phyloP scores from a whole-genome alignment of 2,888 invertebrate species.

The Lycaena phlaeas region DNA sequence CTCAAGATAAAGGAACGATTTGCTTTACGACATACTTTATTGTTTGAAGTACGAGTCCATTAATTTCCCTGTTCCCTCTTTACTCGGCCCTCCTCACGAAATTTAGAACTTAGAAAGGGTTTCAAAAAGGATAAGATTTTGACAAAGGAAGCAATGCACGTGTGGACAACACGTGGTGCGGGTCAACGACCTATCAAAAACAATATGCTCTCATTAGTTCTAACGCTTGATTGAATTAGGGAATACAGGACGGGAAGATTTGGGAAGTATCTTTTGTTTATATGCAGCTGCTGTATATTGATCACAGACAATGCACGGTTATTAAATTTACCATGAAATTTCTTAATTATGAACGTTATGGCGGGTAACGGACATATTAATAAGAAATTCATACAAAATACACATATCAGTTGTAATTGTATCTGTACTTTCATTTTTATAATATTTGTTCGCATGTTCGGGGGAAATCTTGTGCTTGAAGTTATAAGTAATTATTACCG shows the following conservation, averaged over 20 bases:
- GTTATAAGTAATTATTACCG: too few relatives aligned
- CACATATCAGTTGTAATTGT: too few relatives aligned
- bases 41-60: too few relatives aligned
- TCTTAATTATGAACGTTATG: too few relatives aligned
- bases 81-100: conserved; percentile 44
- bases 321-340: conserved; percentile 1
- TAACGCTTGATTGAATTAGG: conserved; percentile 28
- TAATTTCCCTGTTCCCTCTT: conserved; percentile 21
- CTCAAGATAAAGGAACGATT: too few relatives aligned
- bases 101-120: conserved; percentile 41
- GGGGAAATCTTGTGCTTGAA: too few relatives aligned
- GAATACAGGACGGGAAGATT: conserved; percentile 17
- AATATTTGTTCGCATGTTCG: too few relatives aligned
- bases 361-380: too few relatives aligned
- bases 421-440: too few relatives aligned
- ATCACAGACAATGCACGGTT: neutral
- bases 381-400: too few relatives aligned
- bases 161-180: conserved; percentile 52
- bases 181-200: conserved; percentile 48
- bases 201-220: conserved; percentile 43
- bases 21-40: too few relatives aligned
- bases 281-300: conserved; percentile 54
- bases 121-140: conserved; percentile 51
- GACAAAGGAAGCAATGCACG: conserved; percentile 50
- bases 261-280: conserved; percentile 37